Percentiles rank a stretch among this genome's conserved stretches.
phyloP scores from a whole-genome alignment of 2,888 invertebrate genomes.

The Tupiocoris notatus region DNA sequence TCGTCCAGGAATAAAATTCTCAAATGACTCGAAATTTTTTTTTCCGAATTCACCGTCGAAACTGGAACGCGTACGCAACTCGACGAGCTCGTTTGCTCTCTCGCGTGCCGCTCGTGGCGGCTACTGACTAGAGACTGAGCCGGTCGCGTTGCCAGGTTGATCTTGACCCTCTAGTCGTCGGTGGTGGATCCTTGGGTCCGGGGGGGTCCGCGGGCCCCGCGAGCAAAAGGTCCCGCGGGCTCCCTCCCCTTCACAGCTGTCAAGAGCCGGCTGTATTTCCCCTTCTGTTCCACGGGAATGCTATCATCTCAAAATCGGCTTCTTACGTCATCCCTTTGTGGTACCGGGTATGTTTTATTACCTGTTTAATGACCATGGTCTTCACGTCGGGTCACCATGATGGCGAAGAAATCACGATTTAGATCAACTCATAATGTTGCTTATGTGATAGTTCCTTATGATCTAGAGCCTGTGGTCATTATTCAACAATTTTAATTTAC shows the following conservation, averaged over 20 bases:
- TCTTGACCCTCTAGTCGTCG: constrained; percentile 41
- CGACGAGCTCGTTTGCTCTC: constrained; percentile 39
- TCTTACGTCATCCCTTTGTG: neutral
- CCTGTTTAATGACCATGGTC: too few species aligned
- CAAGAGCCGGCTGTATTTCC: neutral
- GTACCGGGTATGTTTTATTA: neutral
- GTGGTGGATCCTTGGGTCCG: neutral
- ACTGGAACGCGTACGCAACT: too few species aligned
- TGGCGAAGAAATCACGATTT: too few species aligned
- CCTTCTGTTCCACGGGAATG: neutral
- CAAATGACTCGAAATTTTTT: too few species aligned
- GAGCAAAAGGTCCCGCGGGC: neutral
- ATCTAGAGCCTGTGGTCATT: too few species aligned
- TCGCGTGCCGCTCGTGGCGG: constrained; percentile 45
- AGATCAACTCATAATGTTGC: too few species aligned
- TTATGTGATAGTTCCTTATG: too few species aligned
- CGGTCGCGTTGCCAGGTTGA: constrained; percentile 26
- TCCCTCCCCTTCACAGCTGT: neutral
- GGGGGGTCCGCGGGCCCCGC: constrained; percentile 21
- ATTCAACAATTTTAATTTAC: too few species aligned
- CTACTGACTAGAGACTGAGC: constrained; percentile 46
- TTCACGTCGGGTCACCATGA: too few species aligned
- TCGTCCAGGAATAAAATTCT: too few species aligned
- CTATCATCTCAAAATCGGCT: neutral
- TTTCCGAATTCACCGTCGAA: too few species aligned